Base-by-base conservation (phyloP, 53 echinoderm and acorn worm species). In the Temnopleurus reevesii region DNA sequence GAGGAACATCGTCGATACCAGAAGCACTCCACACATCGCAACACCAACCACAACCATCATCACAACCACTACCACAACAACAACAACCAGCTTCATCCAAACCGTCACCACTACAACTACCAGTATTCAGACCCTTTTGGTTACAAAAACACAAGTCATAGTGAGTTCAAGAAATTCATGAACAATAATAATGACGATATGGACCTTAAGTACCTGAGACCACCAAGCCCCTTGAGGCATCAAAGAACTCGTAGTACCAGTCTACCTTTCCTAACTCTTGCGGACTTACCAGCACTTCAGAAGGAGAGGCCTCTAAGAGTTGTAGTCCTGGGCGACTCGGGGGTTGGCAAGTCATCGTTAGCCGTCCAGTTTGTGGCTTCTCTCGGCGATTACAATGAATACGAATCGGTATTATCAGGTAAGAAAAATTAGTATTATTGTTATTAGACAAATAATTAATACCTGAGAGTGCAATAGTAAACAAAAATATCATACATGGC, bases 301-400 rank as follows among this genome's bases (percentile, higher is more conserved):
- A 89, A 81, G 54, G 91, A 89, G 17, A 89, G 66, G n/a, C 90
- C 89, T 2, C 77, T 94, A 0, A 91, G 85, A 47, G 96, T 99
- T 26, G 91, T 95, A 0, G 86, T 99, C 8, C 92, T 99, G 1
- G 99, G 99, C 12, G 91, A 90, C 12, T 60, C 96, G 10, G 95
- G 95, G 8, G 99, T 99, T 15, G 99, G 99, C 0, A 99, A 99
- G 46, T 93, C 99, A 1, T 92, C 99, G 3, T 89, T 99, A 41
- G 91, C 93, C 53, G 86, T 92, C 84, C 93, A 96, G 89, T 99
- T 96, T 90, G 89, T 93, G 19, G 93, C 95, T 0, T 89, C 90
- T 8, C 53, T 94, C 77, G 83, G 83, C 5, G 99, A 96, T 45
- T 92, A 91, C 83, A 92, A 90, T 19, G 97, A 97, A 83, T 94